phyloP scores from a whole-genome alignment of 1,140 invertebrate genomes.

The Drosophila mauritiana region DNA sequence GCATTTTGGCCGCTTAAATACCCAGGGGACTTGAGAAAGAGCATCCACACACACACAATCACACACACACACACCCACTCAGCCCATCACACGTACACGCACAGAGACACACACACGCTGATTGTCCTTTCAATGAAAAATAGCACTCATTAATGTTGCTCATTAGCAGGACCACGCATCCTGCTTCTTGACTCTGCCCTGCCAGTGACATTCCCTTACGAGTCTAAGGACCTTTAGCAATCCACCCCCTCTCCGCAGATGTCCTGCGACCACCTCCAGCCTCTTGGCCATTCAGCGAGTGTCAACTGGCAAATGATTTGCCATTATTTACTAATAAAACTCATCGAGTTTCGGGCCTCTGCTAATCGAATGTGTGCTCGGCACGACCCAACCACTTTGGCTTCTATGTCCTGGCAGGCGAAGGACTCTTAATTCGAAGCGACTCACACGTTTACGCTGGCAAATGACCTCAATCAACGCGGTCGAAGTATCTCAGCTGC shows the following conservation, averaged over 20 bases:
- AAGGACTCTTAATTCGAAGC: slow-evolving; percentile 63
- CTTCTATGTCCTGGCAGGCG: slow-evolving; percentile 9
- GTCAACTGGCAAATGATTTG: slow-evolving; percentile 83
- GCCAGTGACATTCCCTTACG: slow-evolving; percentile 31
- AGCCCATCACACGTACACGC: not conserved
- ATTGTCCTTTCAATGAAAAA: slow-evolving; percentile 81
- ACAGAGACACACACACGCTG: slow-evolving; percentile 39
- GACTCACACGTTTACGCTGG: slow-evolving; percentile 64
- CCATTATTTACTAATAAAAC: slow-evolving; percentile 84
- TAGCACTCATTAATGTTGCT: slow-evolving; percentile 81
- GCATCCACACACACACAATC: slow-evolving; percentile 1
- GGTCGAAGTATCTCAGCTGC: not conserved
- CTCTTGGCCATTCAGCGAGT: slow-evolving; percentile 62
- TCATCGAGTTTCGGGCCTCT: slow-evolving; percentile 69
- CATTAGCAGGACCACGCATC: slow-evolving; percentile 62
- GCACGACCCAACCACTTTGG: not conserved
- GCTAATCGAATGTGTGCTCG: slow-evolving; percentile 67
- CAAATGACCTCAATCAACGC: slow-evolving; percentile 73
- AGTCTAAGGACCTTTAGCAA: not conserved
- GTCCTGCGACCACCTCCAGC: not conserved
- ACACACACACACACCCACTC: slow-evolving; percentile 13
- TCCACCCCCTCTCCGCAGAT: not conserved
- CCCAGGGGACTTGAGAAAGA: slow-evolving; percentile 56
- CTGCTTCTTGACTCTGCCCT: slow-evolving; percentile 23
- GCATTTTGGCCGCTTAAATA: slow-evolving; percentile 68